Evolutionary conservation across 2,113 vertebrate species (phyloP), one percentile per base, ranked within the genome.

Genomic region (Thalassoma bifasciatum): DNA sequence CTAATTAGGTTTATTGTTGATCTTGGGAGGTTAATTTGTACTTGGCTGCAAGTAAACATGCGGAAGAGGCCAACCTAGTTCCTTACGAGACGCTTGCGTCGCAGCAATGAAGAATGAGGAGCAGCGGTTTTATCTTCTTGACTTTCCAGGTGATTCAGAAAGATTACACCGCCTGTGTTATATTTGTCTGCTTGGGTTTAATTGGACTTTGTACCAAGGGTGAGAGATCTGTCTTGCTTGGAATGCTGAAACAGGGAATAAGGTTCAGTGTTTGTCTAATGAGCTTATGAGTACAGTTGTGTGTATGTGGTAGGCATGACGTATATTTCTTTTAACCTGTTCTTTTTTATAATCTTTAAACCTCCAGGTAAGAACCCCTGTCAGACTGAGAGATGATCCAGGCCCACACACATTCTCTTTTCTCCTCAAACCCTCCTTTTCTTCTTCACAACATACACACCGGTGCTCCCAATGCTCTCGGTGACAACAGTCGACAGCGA

Each of bases 11-110:
- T 89, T 83, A 86, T 91, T 91, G 89, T 91, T 90, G 88, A 90
- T 92, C 90, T 91, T 86, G 85, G 77, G 79, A 91, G 89, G 89
- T 92, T 92, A 79, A 91, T 92, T 91, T 92, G 87, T 86, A 84
- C 81, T 92, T 85, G 89, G 88, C 88, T 88, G 69, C 63, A 49
- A 87, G 77, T 87, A 83, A 80, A 81, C 80, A 85, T 38, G 37
- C 70, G 62, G 74, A 81, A 77, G 83, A 88, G 78, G 81, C 80
- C 79, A 90, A 79, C 68, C 83, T 83, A 77, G 52, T 88, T 88
- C 78, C 72, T 77, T 68, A 69, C 36, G 58, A 71, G 60, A 60
- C 38, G 54, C 53, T 46, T 19, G 50, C 34, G 24, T 37, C 49
- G 61, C 60, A 68, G 54, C 67, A 42, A 38, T 17, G 54, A 68